Evolutionary conservation across 2,888 invertebrate genomes (phyloP).

Genomic region (Seira musarum): DNA sequence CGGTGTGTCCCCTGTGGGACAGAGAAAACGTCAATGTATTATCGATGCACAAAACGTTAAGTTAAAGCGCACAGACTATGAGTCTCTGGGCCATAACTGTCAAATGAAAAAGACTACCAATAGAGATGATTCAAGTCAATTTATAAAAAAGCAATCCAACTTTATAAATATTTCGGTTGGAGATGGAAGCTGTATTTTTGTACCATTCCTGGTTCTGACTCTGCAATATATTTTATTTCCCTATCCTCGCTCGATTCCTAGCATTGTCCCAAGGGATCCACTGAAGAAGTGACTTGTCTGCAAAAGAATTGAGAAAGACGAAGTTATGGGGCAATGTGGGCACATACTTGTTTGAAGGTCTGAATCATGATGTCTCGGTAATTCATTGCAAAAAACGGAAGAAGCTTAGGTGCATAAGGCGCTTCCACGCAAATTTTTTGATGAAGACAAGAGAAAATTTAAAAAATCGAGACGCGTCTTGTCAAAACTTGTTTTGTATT

Average conservation of each 20-base stretch:
- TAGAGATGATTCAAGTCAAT: neutral
- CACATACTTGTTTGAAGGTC: neutral
- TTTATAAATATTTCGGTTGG: neutral
- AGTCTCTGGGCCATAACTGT: constrained; percentile 6
- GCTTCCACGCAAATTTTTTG: too few relatives aligned
- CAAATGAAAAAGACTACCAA: neutral
- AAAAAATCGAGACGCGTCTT: too few relatives aligned
- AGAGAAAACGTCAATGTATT: neutral
- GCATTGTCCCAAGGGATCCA: neutral
- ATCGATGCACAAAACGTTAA: neutral
- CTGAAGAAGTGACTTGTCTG: neutral
- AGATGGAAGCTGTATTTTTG: too few relatives aligned
- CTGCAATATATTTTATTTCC: neutral
- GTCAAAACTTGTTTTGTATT: too few relatives aligned
- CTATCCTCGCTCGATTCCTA: neutral
- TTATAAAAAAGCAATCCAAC: neutral
- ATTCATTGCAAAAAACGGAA: too few relatives aligned
- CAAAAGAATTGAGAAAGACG: neutral
- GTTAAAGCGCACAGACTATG: neutral
- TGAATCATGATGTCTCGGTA: too few relatives aligned
- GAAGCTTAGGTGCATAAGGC: too few relatives aligned
- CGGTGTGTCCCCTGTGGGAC: too few relatives aligned
- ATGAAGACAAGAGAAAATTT: too few relatives aligned
- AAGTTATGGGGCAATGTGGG: neutral
- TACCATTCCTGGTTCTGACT: too few relatives aligned